Evolutionary conservation across 1,140 invertebrate genomes (phyloP), one percentile per base, ranked within the genome.

Genomic region (Magallana ariakensis): DNA sequence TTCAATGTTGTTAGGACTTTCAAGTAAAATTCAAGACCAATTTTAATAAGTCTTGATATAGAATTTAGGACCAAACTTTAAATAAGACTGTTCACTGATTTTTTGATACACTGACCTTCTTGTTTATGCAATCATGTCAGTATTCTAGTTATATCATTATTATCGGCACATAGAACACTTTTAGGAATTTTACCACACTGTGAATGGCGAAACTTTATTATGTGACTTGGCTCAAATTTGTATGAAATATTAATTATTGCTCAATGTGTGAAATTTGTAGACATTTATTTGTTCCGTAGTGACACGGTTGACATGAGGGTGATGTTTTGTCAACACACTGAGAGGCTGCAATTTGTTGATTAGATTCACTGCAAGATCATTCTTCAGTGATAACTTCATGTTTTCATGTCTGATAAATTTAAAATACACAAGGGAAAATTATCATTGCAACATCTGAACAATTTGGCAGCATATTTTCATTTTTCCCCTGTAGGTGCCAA

Each of bases 201-300:
- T 75, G 66, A 75, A 75, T 75, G 22, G 66, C 66, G 33, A 22
- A 75, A 75, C 66, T 75, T 75, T 13, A 16, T 75, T 13, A 16
- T 62, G 19, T 62, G 19, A 75, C 19, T 75, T 75, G 66, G 66
- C 66, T 75, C 66, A 75, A 75, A 19, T 75, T 75, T 75, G 66
- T 75, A 75, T 75, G 33, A 26, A 26, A 75, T 75, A 75, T 75
- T 75, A 75, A 19, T 75, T 75, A 75, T 75, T 75, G 66, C 66
- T 75, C 66, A 75, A 75, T 75, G 66, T 75, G 66, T 75, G 66
- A 26, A 75, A 26, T 33, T 26, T 26, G 66, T 75, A 75, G 66
- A 75, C 66, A 75, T 75, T 75, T 75, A 13, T 75, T 19, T 75
- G 33, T 75, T 19, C 13, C 19, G 16, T 62, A 75, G 66, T 75